Evolutionary conservation across 2,888 invertebrate species (phyloP).

Genomic region (Drosophila gaucha): DNA sequence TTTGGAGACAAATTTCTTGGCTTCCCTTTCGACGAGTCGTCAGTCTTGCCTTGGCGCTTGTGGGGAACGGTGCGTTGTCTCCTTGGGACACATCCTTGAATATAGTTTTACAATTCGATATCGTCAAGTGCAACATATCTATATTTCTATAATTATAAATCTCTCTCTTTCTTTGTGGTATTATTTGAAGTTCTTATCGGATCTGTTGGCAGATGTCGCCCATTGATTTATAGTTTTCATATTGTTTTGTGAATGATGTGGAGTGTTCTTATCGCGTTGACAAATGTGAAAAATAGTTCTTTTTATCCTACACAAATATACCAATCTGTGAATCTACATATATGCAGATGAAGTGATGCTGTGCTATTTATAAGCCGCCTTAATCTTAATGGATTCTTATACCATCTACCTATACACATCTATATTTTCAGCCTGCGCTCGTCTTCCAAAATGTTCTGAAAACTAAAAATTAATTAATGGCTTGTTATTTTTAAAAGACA

Average conservation of each 20-base stretch:
- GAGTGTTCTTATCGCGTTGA: conserved; percentile 25
- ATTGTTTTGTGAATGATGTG: conserved; percentile 17
- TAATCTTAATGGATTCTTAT: conserved; percentile 67
- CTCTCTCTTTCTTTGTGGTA: not conserved
- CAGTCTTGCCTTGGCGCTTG: conserved; percentile 68
- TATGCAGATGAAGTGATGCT: conserved; percentile 43
- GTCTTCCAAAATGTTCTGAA: conserved; percentile 34
- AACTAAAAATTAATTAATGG: conserved; percentile 51
- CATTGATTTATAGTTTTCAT: conserved; percentile 27
- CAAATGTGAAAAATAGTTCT: conserved; percentile 30
- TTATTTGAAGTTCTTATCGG: not conserved
- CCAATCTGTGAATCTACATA: not conserved
- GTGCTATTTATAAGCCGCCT: conserved; percentile 67
- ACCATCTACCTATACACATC: conserved; percentile 41
- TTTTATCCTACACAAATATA: conserved; percentile 12
- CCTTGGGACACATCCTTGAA: conserved; percentile 4
- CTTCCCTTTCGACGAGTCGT: conserved; percentile 60
- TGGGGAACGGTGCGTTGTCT: conserved; percentile 69
- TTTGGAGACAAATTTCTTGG: conserved; percentile 60
- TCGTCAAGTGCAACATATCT: conserved; percentile 17
- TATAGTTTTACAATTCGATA: conserved; percentile 4
- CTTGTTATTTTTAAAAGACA: conserved; percentile 49
- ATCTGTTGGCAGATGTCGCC: conserved; percentile 4
- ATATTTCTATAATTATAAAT: not conserved
- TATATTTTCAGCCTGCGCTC: conserved; percentile 58